These are phyloP conservation scores for Nasonia vitripennis DNA, from an alignment of 1,140 invertebrate species.

Conservation along the genomic window DNA sequence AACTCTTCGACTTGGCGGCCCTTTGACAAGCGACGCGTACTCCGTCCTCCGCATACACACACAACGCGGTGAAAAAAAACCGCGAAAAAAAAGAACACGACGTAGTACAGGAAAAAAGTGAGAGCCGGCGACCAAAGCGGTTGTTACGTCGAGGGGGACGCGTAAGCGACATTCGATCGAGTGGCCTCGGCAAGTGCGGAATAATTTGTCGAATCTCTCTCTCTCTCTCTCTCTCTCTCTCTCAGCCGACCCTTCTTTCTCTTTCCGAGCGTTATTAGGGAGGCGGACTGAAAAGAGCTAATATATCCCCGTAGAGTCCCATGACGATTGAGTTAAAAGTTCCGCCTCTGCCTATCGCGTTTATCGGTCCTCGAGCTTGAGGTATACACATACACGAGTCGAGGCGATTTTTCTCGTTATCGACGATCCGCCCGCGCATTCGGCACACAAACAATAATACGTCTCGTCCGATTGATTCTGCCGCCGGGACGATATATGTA, in stretches of 20 bases:
- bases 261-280: background rate
- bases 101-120: conserved; percentile 23
- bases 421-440: background rate
- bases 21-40: conserved; percentile 46
- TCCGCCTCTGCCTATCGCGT: background rate
- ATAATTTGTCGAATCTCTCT: conserved; percentile 56
- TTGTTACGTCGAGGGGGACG: background rate
- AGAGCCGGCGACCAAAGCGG: background rate
- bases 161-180: conserved; percentile 50
- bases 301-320: conserved; percentile 37
- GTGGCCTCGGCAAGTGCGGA: conserved; percentile 51
- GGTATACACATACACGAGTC: background rate
- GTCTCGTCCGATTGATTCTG: background rate
- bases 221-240: conserved; percentile 32
- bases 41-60: background rate
- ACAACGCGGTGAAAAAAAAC: conserved; percentile 18
- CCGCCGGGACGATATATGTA: background rate
- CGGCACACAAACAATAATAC: background rate
- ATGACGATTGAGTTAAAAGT: conserved; percentile 1
- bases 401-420: background rate
- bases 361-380: background rate
- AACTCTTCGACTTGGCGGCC: conserved; percentile 12
- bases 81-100: conserved; percentile 37
- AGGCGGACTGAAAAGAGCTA: conserved; percentile 18
- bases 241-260: conserved; percentile 29